Base-by-base conservation (phyloP, 2,888 invertebrate species). In the Ferrisia virgata region DNA sequence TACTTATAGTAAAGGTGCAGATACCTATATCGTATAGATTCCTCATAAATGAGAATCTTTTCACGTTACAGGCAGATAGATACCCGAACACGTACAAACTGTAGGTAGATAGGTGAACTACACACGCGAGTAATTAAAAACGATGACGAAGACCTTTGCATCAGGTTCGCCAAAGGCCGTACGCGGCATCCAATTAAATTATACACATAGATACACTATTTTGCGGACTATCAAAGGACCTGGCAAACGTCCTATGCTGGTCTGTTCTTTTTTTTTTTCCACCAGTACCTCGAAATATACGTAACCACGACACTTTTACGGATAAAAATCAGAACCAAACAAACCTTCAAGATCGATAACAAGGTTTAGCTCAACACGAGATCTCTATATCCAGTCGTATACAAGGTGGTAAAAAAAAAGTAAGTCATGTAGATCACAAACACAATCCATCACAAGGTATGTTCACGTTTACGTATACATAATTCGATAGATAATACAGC, bases 401-500 rank as follows among this genome's bases (percentile, higher is more conserved):
- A 64, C 11, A 5, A 28, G 22, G 22, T 22, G 53, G 58, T 64
- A 64, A 64, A 64, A 53, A 53, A 22, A 39, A 39, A 8, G 5
- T 9, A n/a, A 64, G 1, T 28, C 58, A 25, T 28, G 28, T 33
- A 33, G 0, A 72, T 11, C 31, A 22, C 72, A 33, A 72, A 31
- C 33, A 72, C 72, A 72, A 33, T 72, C 36, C n/a, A 1, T 28
- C 28, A 13, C 28, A 25, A 28, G 1, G n/a, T 18, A 58, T 13
- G 2, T 25, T 72, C 36, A 15, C 33, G 31, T 72, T 69, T 31
- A 33, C 33, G 31, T 72, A 31, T 31, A 33, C 33, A 33, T 72
- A 72, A 72, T 72, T 72, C 31, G 8, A 72, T 72, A n/a, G 72
- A 72, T n/a, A n/a, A 72, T 72, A 64, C 28, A 72, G 33, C 31